Evolutionary conservation across 2,113 vertebrate genomes (phyloP).

Genomic region (Strix uralensis): DNA sequence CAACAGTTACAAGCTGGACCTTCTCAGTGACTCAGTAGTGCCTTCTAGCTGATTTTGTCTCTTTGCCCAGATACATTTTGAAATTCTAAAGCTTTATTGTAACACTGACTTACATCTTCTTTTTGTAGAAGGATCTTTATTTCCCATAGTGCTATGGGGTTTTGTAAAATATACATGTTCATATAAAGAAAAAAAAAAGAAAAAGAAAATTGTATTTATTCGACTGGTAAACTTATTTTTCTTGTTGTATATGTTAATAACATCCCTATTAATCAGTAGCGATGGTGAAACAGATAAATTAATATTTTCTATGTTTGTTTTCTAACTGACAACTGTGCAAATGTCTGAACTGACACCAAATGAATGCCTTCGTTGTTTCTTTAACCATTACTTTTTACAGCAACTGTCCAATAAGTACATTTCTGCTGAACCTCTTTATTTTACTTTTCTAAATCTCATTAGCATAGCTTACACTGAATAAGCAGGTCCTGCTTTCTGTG

Average conservation of each 20-base stretch:
- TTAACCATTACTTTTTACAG: slow-evolving; percentile 20
- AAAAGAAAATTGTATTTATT: slow-evolving; percentile 98
- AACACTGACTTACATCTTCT: slow-evolving; percentile 84
- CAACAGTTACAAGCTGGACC: slow-evolving; percentile 43
- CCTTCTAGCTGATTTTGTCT: slow-evolving; percentile 65
- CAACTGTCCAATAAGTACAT: neutral
- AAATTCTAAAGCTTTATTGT: slow-evolving; percentile 79
- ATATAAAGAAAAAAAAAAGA: slow-evolving; percentile 80
- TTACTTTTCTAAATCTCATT: neutral
- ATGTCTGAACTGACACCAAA: slow-evolving; percentile 39
- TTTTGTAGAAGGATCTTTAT: slow-evolving; percentile 89
- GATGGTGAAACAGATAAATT: slow-evolving; percentile 68
- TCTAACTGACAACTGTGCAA: slow-evolving; percentile 51
- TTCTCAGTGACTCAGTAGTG: slow-evolving; percentile 61
- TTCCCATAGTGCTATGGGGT: slow-evolving; percentile 89
- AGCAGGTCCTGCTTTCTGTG: slow-evolving; percentile 1
- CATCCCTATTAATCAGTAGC: slow-evolving; percentile 66
- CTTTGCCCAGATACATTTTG: slow-evolving; percentile 70
- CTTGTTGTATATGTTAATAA: slow-evolving; percentile 75
- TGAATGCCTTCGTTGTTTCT: neutral
- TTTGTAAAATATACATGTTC: slow-evolving; percentile 91
- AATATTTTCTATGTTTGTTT: slow-evolving; percentile 66
- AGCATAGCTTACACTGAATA: neutral
- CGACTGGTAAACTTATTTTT: slow-evolving; percentile 91
- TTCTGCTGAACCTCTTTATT: neutral